Percentiles rank a stretch among this genome's conserved stretches.
Evolutionary conservation across 2,113 vertebrate species (phyloP).

Genomic region (Mugil cephalus): DNA sequence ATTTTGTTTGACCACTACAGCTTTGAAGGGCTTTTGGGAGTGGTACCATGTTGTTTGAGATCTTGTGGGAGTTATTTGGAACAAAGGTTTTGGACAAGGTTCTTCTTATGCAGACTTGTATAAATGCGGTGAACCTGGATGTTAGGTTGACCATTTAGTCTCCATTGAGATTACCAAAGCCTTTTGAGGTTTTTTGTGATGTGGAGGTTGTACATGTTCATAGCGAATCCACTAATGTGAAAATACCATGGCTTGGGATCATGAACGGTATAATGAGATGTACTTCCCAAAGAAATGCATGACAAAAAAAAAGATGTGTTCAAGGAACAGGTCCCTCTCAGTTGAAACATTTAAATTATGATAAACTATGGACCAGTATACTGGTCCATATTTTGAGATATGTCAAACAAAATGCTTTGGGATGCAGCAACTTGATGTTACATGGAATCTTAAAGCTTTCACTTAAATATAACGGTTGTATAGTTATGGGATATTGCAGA

Average conservation of each 20-base stretch:
- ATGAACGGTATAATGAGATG: constrained; percentile 39
- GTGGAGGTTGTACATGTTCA: constrained; percentile 39
- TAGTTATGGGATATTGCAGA: constrained; percentile 40
- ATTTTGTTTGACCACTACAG: constrained; percentile 56
- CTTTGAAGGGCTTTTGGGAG: constrained; percentile 35
- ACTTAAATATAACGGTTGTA: constrained; percentile 33
- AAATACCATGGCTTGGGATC: constrained; percentile 37
- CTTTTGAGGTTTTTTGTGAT: constrained; percentile 53
- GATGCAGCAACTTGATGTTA: constrained; percentile 40
- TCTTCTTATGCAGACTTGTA: constrained; percentile 47
- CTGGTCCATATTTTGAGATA: constrained; percentile 3
- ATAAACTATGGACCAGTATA: constrained; percentile 12
- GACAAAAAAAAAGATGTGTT: constrained; percentile 4
- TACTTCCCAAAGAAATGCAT: constrained; percentile 22
- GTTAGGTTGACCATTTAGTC: constrained; percentile 35
- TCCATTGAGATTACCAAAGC: constrained; percentile 27
- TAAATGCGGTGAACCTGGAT: constrained; percentile 61
- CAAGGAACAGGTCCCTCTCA: constrained; percentile 19
- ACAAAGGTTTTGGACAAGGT: constrained; percentile 47
- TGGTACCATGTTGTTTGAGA: constrained; percentile 49
- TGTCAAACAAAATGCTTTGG: constrained; percentile 10
- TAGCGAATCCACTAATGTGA: constrained; percentile 42
- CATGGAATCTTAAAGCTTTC: background rate
- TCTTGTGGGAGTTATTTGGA: constrained; percentile 45
- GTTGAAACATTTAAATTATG: constrained; percentile 28